Percentiles rank a stretch among this genome's conserved stretches.
These are phyloP conservation scores for Eulemur rubriventer DNA, from an alignment of 2,797 vertebrate genomes.

Conservation along the genomic window DNA sequence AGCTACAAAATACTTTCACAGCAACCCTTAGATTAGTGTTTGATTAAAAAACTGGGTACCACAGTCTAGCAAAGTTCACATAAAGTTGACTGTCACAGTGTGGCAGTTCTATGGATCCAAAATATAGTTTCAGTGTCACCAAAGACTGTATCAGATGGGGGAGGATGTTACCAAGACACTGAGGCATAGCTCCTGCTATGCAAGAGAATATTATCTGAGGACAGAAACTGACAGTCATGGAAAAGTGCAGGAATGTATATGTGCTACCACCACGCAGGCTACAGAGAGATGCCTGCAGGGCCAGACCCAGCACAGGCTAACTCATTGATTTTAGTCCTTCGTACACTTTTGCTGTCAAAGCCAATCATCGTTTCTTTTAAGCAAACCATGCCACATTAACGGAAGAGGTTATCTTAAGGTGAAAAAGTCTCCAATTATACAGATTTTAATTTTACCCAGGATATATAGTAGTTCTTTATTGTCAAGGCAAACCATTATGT, in stretches of 20 bases:
- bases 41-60: not conserved
- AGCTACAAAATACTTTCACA: not conserved
- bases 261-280: not conserved
- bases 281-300: not conserved
- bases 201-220: not conserved
- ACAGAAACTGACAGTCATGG: not conserved
- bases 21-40: not conserved
- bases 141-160: not conserved
- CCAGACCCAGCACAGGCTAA: not conserved
- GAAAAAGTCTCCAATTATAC: not conserved
- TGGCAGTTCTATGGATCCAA: not conserved
- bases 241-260: not conserved
- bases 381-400: not conserved
- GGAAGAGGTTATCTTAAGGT: not conserved
- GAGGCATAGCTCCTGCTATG: not conserved
- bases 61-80: not conserved
- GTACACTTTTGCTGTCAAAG: not conserved
- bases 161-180: not conserved
- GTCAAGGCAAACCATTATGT: not conserved
- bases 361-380: not conserved
- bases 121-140: not conserved
- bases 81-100: not conserved
- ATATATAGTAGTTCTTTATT: not conserved
- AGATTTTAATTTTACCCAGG: slow-evolving; percentile 29
- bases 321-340: not conserved